Evolutionary conservation across 2,113 vertebrate genomes (phyloP).

Genomic region (Hassar affinis): DNA sequence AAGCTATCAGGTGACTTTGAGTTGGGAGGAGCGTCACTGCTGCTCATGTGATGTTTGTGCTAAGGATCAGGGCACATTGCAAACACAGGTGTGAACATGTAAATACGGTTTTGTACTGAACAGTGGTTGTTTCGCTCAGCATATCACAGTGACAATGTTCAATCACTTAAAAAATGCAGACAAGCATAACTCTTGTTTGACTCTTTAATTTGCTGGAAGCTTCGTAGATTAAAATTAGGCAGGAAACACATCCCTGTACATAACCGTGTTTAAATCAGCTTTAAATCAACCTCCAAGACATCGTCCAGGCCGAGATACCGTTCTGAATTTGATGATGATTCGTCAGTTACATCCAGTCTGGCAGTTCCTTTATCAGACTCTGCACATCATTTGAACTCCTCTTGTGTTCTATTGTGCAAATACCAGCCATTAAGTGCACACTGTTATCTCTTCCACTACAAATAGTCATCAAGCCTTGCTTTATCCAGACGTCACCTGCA

Average conservation of each 20-base stretch:
- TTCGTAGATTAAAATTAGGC: not conserved
- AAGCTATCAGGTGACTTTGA: not conserved
- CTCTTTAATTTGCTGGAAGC: no score
- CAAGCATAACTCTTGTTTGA: not conserved
- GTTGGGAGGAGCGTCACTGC: not conserved
- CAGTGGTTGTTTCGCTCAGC: not conserved
- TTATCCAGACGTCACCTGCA: conserved; percentile 7
- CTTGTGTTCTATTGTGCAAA: not conserved
- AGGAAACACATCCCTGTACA: not conserved
- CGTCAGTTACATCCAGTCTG: not conserved
- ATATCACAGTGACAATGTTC: not conserved
- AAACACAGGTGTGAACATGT: not conserved
- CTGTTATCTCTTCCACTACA: conserved; percentile 1
- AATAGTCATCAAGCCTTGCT: not conserved
- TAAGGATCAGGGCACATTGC: not conserved
- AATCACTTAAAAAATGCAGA: not conserved
- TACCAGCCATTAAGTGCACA: not conserved
- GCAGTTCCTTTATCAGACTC: conserved; percentile 3
- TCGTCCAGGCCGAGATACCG: not conserved
- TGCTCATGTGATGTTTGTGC: not conserved
- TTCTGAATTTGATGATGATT: not conserved
- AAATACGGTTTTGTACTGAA: not conserved
- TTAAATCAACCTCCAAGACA: no score
- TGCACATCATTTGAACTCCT: not conserved
- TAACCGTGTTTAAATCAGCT: not conserved